These are phyloP conservation scores for Sphenopsis melanotis DNA, from an alignment of 2,797 vertebrate genomes.

Conservation along the genomic window DNA sequence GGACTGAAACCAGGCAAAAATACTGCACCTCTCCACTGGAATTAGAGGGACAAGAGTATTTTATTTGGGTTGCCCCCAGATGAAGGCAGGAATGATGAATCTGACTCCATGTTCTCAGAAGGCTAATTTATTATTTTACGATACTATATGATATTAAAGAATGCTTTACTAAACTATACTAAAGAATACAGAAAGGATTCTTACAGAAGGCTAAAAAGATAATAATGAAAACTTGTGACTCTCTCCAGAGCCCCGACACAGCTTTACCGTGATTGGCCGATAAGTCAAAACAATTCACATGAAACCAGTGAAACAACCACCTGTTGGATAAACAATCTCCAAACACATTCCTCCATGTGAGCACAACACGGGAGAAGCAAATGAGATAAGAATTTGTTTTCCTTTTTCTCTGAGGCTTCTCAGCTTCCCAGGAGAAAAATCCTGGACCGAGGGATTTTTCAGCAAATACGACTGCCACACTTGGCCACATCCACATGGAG, in stretches of 20 bases:
- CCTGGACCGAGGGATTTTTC: not conserved
- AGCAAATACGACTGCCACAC: not conserved
- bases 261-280: accelerated
- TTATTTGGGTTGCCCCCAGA: not conserved
- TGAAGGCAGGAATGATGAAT: not conserved
- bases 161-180: not conserved
- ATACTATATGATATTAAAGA: not conserved
- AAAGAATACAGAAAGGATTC: not conserved
- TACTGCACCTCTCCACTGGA: not conserved
- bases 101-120: not conserved
- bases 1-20: not conserved
- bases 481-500: not conserved
- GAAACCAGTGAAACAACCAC: not conserved
- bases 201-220: not conserved
- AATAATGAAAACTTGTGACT: not conserved
- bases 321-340: not conserved
- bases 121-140: not conserved
- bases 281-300: not conserved
- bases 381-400: no score
- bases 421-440: no score
- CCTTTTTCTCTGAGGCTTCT: no score
- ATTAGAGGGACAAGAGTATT: no score
- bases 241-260: not conserved
- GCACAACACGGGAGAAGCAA: no score
- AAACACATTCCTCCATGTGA: no score